Base-by-base conservation (phyloP, 2,113 vertebrate species). In the Centrocercus urophasianus region DNA sequence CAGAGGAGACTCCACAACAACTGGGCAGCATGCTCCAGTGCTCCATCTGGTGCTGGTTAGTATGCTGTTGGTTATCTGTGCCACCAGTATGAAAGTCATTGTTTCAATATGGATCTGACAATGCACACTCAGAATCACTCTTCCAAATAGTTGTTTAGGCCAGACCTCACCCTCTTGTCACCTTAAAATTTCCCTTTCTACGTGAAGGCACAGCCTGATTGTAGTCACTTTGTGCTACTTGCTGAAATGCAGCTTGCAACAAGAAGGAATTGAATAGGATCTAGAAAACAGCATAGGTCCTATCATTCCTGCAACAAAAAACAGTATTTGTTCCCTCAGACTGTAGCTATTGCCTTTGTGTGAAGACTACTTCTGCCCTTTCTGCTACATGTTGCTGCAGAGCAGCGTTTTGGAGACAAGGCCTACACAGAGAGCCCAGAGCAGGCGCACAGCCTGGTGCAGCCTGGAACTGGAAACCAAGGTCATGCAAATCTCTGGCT, bases 141-240 rank as follows among this genome's bases (percentile, higher is more conserved):
- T 43, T 81, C 60, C 56, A 36, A 77, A 38, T 77, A 56, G 69
- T 56, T 91, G 60, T 89, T 92, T 83, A 88, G 79, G 56, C 75
- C 74, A 95, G 43, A 77, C 13, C 7, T 79, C 61, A 18, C 36
- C 42, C n/a, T 60, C 78, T 87, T 83, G 56, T 57, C 72, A 74
- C 47, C 65, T 91, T 48, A 85, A 83, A 80, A 93, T 83, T 83
- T 67, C 1, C 0, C 70, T 76, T 83, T 90, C 36, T 63, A 30
- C 47, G 69, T 77, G 48, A 95, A 75, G 45, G 73, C 64, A 69
- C 38, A 57, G 54, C 19, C 70, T 82, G 83, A 93, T 40, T 57
- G 59, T 70, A 78, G 76, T 78, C 20, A 65, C 83, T 92, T 83
- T 52, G 69, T 85, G 36, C 72, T 94, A 40, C 73, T 61, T 93